Conservation (phyloP, 53 echinoderm and acorn worm species). For the Echinarachnius parma region DNA sequence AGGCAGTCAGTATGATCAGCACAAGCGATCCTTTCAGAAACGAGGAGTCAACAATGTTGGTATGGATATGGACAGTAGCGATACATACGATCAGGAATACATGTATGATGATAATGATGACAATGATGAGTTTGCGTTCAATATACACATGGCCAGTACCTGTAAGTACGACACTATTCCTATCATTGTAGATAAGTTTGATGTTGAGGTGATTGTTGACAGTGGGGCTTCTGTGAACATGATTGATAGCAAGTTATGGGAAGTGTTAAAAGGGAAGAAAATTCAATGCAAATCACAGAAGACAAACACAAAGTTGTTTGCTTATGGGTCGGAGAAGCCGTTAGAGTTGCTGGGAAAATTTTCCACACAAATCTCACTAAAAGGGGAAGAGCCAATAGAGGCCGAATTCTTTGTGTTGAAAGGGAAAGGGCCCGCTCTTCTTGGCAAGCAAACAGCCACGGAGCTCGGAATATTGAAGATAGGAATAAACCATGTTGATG, state of each 20-base stretch:
- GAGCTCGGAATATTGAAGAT: slow-evolving; percentile 36
- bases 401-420: slow-evolving; percentile 49
- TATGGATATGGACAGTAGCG: background rate
- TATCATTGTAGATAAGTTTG: slow-evolving; percentile 14
- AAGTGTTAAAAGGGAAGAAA: slow-evolving; percentile 36
- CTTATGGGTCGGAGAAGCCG: slow-evolving; percentile 52
- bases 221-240: slow-evolving; percentile 58
- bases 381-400: slow-evolving; percentile 17
- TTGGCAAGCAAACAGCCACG: slow-evolving; percentile 39
- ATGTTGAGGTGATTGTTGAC: slow-evolving; percentile 47
- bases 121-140: slow-evolving; percentile 12
- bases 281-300: slow-evolving; percentile 42
- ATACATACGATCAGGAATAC: too few species aligned
- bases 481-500: slow-evolving; percentile 37
- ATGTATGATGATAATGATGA: too few species aligned
- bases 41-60: background rate
- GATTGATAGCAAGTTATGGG: slow-evolving; percentile 39
- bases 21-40: background rate
- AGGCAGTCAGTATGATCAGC: background rate
- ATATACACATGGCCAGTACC: slow-evolving; percentile 3
- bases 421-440: slow-evolving; percentile 46
- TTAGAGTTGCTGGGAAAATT: slow-evolving; percentile 56
- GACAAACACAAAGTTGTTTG: slow-evolving; percentile 35
- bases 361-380: slow-evolving; percentile 2
- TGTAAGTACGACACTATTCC: slow-evolving; percentile 15